Percentiles rank a stretch among this genome's conserved stretches.
These are phyloP conservation scores for Fragum fragum DNA, from an alignment of 2,888 invertebrate genomes.

Conservation along the genomic window DNA sequence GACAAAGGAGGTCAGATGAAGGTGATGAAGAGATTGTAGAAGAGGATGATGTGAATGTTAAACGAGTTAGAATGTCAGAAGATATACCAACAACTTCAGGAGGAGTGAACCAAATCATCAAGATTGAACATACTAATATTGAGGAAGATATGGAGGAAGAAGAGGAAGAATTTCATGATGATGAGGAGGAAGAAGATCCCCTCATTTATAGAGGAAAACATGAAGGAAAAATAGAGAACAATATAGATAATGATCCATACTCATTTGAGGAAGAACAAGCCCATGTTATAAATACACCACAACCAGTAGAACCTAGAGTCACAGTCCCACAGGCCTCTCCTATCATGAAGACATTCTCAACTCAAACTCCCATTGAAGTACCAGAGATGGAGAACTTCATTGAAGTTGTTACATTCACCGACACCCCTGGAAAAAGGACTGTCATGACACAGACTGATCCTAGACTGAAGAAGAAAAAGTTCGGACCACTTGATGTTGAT, in stretches of 20 bases:
- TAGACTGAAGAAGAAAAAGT: constrained; percentile 82
- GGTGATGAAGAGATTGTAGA: constrained; percentile 34
- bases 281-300: constrained; percentile 23
- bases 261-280: constrained; percentile 75
- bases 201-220: constrained; percentile 51
- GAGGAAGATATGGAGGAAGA: constrained; percentile 42
- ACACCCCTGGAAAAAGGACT: constrained; percentile 78
- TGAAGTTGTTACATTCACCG: constrained; percentile 81
- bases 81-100: constrained; percentile 19
- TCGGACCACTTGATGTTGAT: constrained; percentile 81
- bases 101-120: constrained; percentile 27
- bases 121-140: constrained; percentile 38
- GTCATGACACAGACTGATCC: constrained; percentile 84
- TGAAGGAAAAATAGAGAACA: constrained; percentile 26
- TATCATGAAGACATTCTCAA: constrained; percentile 69
- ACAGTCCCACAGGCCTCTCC: constrained; percentile 21
- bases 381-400: constrained; percentile 75
- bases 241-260: constrained; percentile 68
- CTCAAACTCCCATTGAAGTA: constrained; percentile 75
- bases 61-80: constrained; percentile 30
- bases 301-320: constrained; percentile 1
- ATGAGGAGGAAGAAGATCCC: constrained; percentile 52
- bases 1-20: constrained; percentile 39
- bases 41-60: constrained; percentile 20
- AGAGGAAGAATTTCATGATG: constrained; percentile 52